Evolutionary conservation across 2,888 invertebrate genomes (phyloP), one percentile per base, ranked within the genome.

Genomic region (Trichopria drosophilae): DNA sequence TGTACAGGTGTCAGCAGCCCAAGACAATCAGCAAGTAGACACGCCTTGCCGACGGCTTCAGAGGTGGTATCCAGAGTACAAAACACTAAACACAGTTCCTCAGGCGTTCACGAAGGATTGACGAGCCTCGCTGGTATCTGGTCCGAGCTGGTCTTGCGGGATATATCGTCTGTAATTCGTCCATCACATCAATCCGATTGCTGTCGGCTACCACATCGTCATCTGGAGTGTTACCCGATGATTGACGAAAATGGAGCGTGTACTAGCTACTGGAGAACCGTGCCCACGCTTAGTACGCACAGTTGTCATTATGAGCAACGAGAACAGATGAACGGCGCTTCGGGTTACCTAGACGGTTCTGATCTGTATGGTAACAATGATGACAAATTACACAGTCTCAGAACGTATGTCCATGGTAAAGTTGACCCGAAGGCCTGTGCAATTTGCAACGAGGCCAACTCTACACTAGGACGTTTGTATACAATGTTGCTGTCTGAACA

Each of bases 281-380:
- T 86, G 2, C 88, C 89, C 0, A 72, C 68, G 1, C 50, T 71
- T 10, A 68, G 64, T 34, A 53, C 64, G 16, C 62, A 65, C 52
- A 66, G 60, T n/a, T 75, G 75, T 34, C 67, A 67, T 44, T 73
- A 70, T 54, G 87, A 84, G 54, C 77, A 82, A 54, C 82, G 93
- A 36, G 87, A 92, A 62, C 90, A 92, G 69, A 87, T 93, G 86
- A 93, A 93, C 74, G 79, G 86, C 51, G 93, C 87, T 0, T 88
- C 92, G 0, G 83, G 88, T 1, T 91, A 88, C 70, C 78, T 93
- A 48, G 93, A 93, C 66, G 93, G 86, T 1, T 90, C 90, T 0
- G 86, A 86, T 1, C 75, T 93, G 43, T 93, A 93, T 70, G 92
- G 92, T 9, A 83, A 81, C 53, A 88, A 87, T 0, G 85, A 86